Base-by-base conservation (phyloP, 2,113 vertebrate genomes). In the Strix aluco region DNA sequence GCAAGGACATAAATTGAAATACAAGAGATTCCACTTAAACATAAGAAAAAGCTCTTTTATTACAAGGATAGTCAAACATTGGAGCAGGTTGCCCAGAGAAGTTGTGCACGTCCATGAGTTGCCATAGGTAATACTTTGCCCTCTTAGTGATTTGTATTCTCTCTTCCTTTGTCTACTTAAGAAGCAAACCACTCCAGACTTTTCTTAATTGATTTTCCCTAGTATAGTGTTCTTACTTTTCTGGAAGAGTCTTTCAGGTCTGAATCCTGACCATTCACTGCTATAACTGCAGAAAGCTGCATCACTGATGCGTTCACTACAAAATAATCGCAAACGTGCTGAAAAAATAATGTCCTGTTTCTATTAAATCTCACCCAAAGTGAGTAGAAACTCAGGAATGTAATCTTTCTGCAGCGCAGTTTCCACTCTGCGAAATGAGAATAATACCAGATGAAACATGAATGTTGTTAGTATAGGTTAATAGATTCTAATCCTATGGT, bases 141-240 rank as follows among this genome's bases (percentile, higher is more conserved):
- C 17, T 26, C 47, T 71, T 40, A 57, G 20, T 62, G 15, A 29
- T 87, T 49, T 81, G 19, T 42, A 25, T 62, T 87, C 9, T 52
- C 34, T 80, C 14, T 83, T 88, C 22, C 13, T 73, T 78, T 84
- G 14, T 16, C 26, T 26, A 67, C 4, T 25, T 27, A 36, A 5
- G 19, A 52, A 83, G 6, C 14, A 62, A 47, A 8, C 3, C 8
- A 23, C 21, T 75, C 25, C 40, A 90, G 36, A 65, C 14, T 66
- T 70, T 51, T 36, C 17, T 57, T 15, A 66, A 75, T 52, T 0
- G 0, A 8, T 51, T 79, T 36, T 79, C 15, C 15, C 2, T 27
- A 10, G 3, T 29, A 23, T 16, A 69, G 21, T n/a, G 15, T 47
- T 32, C 9, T 69, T 42, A 55, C 23, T 32, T 86, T 79, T 79